Evolutionary conservation across 2,888 invertebrate genomes (phyloP), one percentile per base, ranked within the genome.

Genomic region (Lacanobia wlatinum): DNA sequence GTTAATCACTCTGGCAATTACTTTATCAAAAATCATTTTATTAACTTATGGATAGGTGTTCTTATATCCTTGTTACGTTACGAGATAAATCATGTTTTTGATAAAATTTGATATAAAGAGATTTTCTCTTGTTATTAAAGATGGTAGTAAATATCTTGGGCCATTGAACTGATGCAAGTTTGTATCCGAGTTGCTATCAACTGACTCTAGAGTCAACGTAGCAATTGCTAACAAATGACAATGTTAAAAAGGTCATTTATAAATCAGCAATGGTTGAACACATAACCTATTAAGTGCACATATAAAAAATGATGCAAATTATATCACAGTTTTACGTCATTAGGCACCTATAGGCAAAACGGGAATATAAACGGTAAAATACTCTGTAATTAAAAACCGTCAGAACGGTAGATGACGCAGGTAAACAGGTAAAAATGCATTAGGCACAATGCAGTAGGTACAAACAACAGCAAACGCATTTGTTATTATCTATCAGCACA

Each of bases 161-260:
- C 40, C 38, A 74, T 53, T 68, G 56, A 69, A 67, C 80, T 61
- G 64, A 75, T 58, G 75, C 28, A 61, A 78, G n/a, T 40, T 34
- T 23, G 8, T 38, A 7, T 10, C 5, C 7, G 2, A 34, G 46
- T 74, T 80, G 55, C 63, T 67, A 63, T 50, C 40, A 40, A 40
- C 40, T 40, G 12, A 46, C 1, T 52, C 21, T 21, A 10, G n/a
- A 69, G 21, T 16, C 28, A 38, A 63, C 8, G 50, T 10, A 63
- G 34, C 62, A 59, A 66, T 67, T 77, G 80, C 43, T 46, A 38
- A 40, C n/a, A 60, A 62, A 80, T 61, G 21, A 52, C 43, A 40
- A 10, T 66, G 60, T 40, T 28, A 23, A 73, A 50, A 68, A 60
- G 28, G 68, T 68, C 28, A 52, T 34, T 64, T 14, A 80, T 55